A percentile compares a stretch with the other conserved stretches of the same genome.
These are phyloP conservation scores for Drosophila quinaria DNA, from an alignment of 2,888 invertebrate species.

Conservation along the genomic window DNA sequence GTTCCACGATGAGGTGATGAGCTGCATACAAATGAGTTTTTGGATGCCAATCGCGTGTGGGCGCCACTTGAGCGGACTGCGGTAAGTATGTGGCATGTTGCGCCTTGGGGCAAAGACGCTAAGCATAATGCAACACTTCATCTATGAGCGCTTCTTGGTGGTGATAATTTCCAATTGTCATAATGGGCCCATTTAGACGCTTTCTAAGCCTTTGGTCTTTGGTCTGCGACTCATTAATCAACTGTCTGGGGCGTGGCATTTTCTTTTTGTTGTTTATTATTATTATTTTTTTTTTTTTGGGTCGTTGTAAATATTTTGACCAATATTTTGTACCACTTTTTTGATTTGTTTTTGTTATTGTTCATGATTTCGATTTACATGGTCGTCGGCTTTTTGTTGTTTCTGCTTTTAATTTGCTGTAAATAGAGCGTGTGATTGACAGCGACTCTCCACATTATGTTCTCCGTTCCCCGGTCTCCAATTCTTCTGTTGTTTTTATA, in stretches of 20 bases:
- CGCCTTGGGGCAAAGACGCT: conserved; percentile 43
- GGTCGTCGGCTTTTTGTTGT: conserved; percentile 68
- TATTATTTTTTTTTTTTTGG: conserved; percentile 40
- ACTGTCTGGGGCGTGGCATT: conserved; percentile 43
- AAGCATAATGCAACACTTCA: conserved; percentile 52
- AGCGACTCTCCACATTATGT: conserved; percentile 45
- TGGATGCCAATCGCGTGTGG: conserved; percentile 59
- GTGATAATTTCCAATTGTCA: conserved; percentile 65
- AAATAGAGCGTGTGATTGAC: conserved; percentile 82
- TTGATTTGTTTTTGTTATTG: conserved; percentile 15
- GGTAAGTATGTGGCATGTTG: conserved; percentile 26
- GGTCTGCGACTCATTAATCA: conserved; percentile 64
- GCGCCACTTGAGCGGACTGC: conserved; percentile 61
- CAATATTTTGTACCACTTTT: conserved; percentile 71
- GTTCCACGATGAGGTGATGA: conserved; percentile 44
- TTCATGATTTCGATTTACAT: conserved; percentile 48
- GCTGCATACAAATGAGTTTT: conserved; percentile 74
- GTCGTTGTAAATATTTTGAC: conserved; percentile 78
- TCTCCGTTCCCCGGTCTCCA: conserved; percentile 32
- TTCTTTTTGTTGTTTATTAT: neutral
- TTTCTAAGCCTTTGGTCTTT: conserved; percentile 58
- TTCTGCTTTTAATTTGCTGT: conserved; percentile 71
- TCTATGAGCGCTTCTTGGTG: conserved; percentile 35
- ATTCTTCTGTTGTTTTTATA: conserved; percentile 24
- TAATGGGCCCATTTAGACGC: conserved; percentile 62